Percentiles rank a stretch among this genome's conserved stretches.
These are phyloP conservation scores for Meiosimyza decipiens DNA, from an alignment of 2,888 invertebrate species.

Conservation along the genomic window DNA sequence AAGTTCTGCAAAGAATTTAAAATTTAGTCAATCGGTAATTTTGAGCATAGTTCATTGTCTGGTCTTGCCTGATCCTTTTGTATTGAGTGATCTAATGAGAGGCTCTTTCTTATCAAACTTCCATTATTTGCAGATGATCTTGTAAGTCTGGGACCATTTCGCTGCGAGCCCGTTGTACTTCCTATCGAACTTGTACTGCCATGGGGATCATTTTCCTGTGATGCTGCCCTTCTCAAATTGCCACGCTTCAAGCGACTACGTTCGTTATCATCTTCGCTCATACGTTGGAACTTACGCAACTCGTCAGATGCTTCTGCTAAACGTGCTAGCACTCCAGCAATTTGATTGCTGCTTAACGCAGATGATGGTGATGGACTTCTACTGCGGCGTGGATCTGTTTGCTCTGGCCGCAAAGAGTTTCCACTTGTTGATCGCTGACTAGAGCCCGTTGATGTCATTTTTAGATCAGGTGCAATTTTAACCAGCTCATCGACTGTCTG, in stretches of 20 bases:
- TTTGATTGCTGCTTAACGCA: constrained; percentile 56
- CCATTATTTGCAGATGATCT: constrained; percentile 66
- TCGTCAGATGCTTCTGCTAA: constrained; percentile 81
- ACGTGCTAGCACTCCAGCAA: constrained; percentile 69
- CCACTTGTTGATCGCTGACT: constrained; percentile 58
- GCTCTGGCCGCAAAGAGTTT: constrained; percentile 60
- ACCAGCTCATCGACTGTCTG: constrained; percentile 85
- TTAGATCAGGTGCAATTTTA: constrained; percentile 79
- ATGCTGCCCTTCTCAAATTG: constrained; percentile 69
- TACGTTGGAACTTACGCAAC: constrained; percentile 69
- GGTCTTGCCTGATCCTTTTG: constrained; percentile 66
- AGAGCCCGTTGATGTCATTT: constrained; percentile 57
- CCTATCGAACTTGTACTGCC: constrained; percentile 64
- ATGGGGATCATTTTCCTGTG: constrained; percentile 75
- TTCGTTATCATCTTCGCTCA: constrained; percentile 70
- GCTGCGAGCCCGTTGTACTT: constrained; percentile 59
- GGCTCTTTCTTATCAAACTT: constrained; percentile 75
- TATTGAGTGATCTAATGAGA: constrained; percentile 76
- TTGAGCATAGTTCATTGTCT: not conserved
- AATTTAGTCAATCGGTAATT: not conserved
- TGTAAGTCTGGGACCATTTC: constrained; percentile 60
- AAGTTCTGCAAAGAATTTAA: constrained; percentile 71
- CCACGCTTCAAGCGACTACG: constrained; percentile 67
- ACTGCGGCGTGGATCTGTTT: constrained; percentile 50
- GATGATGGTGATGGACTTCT: constrained; percentile 63